Evolutionary conservation across 1,140 invertebrate genomes (phyloP).

Genomic region (Camponotus floridanus): DNA sequence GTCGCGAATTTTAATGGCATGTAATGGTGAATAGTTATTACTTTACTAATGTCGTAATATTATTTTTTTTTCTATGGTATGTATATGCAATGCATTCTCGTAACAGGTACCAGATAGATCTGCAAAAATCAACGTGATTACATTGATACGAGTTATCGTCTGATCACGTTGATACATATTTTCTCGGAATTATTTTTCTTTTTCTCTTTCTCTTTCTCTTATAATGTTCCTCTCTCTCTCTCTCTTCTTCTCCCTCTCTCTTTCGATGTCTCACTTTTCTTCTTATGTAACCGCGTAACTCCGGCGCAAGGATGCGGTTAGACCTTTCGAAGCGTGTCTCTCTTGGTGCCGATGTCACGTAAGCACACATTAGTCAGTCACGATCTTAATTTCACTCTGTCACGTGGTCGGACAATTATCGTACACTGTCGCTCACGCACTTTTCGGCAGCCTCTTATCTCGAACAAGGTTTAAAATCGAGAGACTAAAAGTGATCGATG

Average conservation of each 20-base stretch:
- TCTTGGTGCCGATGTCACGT: slow-evolving; percentile 74
- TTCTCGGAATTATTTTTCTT: not conserved
- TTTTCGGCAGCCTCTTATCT: not conserved
- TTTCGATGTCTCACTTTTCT: slow-evolving; percentile 71
- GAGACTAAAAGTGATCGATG: not conserved
- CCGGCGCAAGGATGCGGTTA: slow-evolving; percentile 77
- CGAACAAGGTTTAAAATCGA: not conserved
- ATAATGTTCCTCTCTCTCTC: not conserved
- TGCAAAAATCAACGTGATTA: slow-evolving; percentile 30
- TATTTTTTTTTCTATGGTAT: not conserved
- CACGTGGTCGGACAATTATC: slow-evolving; percentile 62
- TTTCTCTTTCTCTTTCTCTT: not conserved
- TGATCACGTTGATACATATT: slow-evolving; percentile 25
- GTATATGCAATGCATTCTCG: not conserved
- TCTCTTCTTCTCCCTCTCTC: not conserved
- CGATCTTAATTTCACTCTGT: slow-evolving; percentile 79
- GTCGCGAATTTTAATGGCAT: slow-evolving; percentile 6
- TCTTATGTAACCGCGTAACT: slow-evolving; percentile 75
- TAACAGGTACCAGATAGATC: not conserved
- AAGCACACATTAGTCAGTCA: slow-evolving; percentile 74
- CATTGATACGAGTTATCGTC: slow-evolving; percentile 22
- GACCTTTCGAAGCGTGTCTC: slow-evolving; percentile 76
- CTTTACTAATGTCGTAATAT: not conserved
- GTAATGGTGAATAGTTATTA: not conserved
- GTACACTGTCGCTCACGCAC: not conserved